Evolutionary conservation across 2,113 vertebrate species (phyloP).

Genomic region (Charina bottae): DNA sequence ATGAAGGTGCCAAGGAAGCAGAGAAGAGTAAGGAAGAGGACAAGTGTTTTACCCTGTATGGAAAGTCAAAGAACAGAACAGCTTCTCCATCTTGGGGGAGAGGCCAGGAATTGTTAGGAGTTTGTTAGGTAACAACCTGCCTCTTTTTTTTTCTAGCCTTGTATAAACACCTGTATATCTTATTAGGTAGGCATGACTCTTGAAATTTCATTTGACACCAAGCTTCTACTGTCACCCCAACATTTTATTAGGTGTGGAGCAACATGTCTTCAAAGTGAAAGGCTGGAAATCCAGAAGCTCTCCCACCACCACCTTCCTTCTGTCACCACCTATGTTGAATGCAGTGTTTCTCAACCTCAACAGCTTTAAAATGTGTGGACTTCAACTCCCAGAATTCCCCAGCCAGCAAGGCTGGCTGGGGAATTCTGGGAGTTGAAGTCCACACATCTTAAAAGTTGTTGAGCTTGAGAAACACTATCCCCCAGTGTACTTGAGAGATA

Average conservation of each 20-base stretch:
- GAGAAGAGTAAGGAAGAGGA: background rate
- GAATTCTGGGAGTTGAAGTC: too few relatives aligned
- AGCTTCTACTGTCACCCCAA: background rate
- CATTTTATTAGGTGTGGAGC: background rate
- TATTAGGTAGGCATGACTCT: background rate
- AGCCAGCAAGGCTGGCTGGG: too few relatives aligned
- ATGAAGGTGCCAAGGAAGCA: background rate
- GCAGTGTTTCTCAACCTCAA: too few relatives aligned
- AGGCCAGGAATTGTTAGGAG: background rate
- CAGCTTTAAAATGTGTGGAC: too few relatives aligned
- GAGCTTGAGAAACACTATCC: too few relatives aligned
- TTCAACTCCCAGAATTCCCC: too few relatives aligned
- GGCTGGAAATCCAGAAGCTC: background rate
- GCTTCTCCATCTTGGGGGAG: background rate
- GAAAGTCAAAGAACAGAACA: background rate
- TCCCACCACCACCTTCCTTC: background rate
- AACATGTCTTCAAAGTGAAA: background rate
- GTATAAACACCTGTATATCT: background rate
- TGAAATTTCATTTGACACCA: background rate
- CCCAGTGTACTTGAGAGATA: background rate
- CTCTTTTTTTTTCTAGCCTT: background rate
- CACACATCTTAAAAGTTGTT: too few relatives aligned
- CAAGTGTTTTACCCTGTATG: background rate
- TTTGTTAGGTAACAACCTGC: background rate
- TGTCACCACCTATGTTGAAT: background rate